Evolutionary conservation across 2,888 invertebrate genomes (phyloP).

Genomic region (Trachelus stipa): DNA sequence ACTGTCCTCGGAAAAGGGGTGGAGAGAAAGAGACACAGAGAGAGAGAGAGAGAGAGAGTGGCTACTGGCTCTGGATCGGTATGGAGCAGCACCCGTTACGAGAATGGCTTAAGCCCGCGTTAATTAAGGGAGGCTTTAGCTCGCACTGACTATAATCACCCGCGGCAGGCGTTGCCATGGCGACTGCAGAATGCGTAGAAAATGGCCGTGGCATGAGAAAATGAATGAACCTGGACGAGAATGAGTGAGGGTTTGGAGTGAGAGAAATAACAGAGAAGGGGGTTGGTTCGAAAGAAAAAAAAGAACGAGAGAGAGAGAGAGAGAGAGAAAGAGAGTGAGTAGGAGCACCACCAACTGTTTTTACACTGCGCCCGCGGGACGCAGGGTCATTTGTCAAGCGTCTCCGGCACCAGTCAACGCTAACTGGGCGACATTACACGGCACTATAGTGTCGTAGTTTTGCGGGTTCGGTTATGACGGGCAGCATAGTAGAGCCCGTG

Average conservation of each 20-base stretch:
- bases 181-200: conserved; percentile 46
- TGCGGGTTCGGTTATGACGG: neutral
- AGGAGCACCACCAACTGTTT: conserved; percentile 25
- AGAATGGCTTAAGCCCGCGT: conserved; percentile 53
- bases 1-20: conserved; percentile 11
- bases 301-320: neutral
- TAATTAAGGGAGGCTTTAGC: conserved; percentile 58
- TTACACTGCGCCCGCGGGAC: conserved; percentile 30
- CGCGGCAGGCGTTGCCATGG: conserved; percentile 49
- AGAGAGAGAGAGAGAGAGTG: conserved; percentile 1
- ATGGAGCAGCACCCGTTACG: conserved; percentile 27
- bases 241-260: neutral
- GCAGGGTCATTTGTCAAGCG: conserved; percentile 43
- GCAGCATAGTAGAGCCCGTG: neutral
- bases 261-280: neutral
- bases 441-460: neutral
- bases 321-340: neutral
- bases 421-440: conserved; percentile 4
- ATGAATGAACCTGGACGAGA: conserved; percentile 35
- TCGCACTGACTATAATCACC: conserved; percentile 50
- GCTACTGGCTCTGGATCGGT: conserved; percentile 5
- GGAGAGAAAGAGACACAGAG: conserved; percentile 10
- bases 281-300: conserved; percentile 3
- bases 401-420: conserved; percentile 13
- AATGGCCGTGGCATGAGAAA: conserved; percentile 41